These are phyloP conservation scores for Anthonomus grandis DNA, from an alignment of 1,140 invertebrate genomes.

Conservation along the genomic window DNA sequence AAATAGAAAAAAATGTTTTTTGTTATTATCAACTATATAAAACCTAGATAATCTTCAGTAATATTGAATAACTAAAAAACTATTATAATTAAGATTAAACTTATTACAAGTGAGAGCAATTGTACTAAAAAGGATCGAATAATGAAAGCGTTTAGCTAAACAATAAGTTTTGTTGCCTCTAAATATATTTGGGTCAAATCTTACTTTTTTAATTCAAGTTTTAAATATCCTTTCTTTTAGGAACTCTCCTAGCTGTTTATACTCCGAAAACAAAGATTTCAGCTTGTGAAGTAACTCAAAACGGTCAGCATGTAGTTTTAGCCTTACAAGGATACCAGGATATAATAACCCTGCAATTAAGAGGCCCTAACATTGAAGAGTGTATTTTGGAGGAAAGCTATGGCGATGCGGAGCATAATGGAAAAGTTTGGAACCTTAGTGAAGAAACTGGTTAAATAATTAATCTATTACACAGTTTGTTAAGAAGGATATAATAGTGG, in stretches of 20 bases:
- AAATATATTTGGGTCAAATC: too few species aligned
- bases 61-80: too few species aligned
- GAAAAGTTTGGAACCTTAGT: conserved; percentile 51
- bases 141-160: too few species aligned
- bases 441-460: conserved; percentile 42
- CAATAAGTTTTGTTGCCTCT: too few species aligned
- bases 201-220: background rate
- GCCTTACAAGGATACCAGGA: conserved; percentile 60
- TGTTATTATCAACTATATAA: too few species aligned
- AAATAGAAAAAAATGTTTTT: too few species aligned
- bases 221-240: conserved; percentile 48
- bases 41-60: too few species aligned
- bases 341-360: conserved; percentile 62
- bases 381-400: conserved; percentile 47
- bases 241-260: conserved; percentile 72
- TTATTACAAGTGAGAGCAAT: too few species aligned
- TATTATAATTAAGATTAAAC: too few species aligned
- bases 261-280: conserved; percentile 70
- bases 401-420: conserved; percentile 51
- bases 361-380: conserved; percentile 51
- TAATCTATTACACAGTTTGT: background rate
- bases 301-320: conserved; percentile 68
- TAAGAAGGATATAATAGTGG: background rate
- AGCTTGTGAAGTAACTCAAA: conserved; percentile 70
- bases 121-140: too few species aligned